Conservation (phyloP, 92 coral and sea anemone species). For the Epizoanthus stellaris region DNA sequence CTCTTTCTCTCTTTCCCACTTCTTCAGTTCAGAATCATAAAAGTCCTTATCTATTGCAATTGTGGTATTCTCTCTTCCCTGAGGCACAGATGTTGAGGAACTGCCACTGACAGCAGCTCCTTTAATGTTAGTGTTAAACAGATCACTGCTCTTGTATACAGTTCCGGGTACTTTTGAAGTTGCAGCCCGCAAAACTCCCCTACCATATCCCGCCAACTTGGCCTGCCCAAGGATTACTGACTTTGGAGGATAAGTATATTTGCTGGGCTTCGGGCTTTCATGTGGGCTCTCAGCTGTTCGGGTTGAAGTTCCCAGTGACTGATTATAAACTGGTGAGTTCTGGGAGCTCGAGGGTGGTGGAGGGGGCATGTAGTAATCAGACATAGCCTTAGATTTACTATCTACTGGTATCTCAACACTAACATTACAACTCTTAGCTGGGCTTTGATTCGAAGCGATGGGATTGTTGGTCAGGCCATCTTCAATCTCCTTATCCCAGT, state of each 20-base stretch:
- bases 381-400: not conserved
- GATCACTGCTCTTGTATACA: not conserved
- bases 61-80: not conserved
- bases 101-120: not conserved
- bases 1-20: constrained; percentile 1
- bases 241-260: not conserved
- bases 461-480: not conserved
- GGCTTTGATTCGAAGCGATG: not conserved
- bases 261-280: not conserved
- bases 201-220: not conserved
- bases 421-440: not conserved
- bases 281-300: not conserved
- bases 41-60: not conserved
- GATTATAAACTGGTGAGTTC: not conserved
- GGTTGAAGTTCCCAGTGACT: not conserved
- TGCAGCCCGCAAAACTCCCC: not conserved
- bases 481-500: constrained; percentile 38
- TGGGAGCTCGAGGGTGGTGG: constrained; percentile 19
- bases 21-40: not conserved
- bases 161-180: constrained; percentile 6
- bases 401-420: not conserved
- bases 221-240: not conserved
- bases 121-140: not conserved
- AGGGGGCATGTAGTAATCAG: constrained; percentile 31
- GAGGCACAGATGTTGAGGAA: not conserved